Conservation (phyloP, 2,797 vertebrate genomes). For the Cyprinella venusta region DNA sequence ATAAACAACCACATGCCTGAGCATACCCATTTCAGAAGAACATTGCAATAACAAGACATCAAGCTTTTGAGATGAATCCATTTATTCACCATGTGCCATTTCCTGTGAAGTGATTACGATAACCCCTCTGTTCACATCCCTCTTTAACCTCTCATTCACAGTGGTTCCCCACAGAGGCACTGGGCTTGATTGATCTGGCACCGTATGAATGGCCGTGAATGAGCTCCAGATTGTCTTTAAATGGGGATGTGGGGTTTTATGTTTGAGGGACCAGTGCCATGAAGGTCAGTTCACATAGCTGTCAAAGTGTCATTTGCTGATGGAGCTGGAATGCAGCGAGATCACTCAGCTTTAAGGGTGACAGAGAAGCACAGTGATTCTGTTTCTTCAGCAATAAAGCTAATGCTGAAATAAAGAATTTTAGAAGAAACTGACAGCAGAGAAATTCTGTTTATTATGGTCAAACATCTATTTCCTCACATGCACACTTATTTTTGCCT, state of each 20-base stretch:
- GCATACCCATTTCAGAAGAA: conserved; percentile 4
- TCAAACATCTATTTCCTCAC: not conserved
- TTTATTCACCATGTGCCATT: conserved; percentile 52
- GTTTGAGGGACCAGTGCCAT: conserved; percentile 42
- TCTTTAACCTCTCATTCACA: conserved; percentile 53
- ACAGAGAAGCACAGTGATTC: conserved; percentile 7
- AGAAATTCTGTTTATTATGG: not conserved
- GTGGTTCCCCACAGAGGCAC: conserved; percentile 46
- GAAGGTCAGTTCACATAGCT: conserved; percentile 53
- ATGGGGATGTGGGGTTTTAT: conserved; percentile 51
- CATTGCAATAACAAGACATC: conserved; percentile 52
- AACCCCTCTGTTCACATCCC: conserved; percentile 51
- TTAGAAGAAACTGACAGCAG: not conserved
- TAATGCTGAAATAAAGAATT: conserved; percentile 13
- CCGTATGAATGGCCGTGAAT: conserved; percentile 54
- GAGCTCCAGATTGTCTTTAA: conserved; percentile 52
- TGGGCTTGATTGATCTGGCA: conserved; percentile 51
- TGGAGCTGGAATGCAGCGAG: conserved; percentile 37
- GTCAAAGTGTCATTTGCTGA: conserved; percentile 39
- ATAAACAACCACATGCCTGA: not conserved
- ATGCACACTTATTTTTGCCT: not conserved
- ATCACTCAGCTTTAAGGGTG: conserved; percentile 37
- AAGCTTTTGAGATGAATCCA: conserved; percentile 44
- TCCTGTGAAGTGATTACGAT: conserved; percentile 51
- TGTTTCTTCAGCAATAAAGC: conserved; percentile 29